Base-by-base conservation (phyloP, 1,140 invertebrate species). In the Hirudo medicinalis region DNA sequence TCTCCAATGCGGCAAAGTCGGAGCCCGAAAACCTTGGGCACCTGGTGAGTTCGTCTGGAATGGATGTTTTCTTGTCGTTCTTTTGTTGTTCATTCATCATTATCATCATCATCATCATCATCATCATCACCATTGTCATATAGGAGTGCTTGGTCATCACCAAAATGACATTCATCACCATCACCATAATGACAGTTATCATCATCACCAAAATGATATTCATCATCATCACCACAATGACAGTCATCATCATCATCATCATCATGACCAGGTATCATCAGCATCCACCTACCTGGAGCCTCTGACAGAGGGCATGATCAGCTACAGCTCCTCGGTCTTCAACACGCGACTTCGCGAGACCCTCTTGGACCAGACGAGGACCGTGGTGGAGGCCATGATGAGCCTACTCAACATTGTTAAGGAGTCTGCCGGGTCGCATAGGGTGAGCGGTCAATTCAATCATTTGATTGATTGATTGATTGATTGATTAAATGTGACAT, bases 11-110 rank as follows among this genome's bases (percentile, higher is more conserved):
- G 36, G 93, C 91, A 11, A 92, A 91, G 79, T 87, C 86, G 71
- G 91, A 97, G 83, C 91, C 94, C 0, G 93, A 98, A 83, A 90
- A 92, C 77, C 86, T 98, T 40, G 94, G 93, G 0, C 91, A 96
- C 79, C 84, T 87, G 29, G 90, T 85, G 75, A 79, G 79, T 78
- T 29, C 3, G 55, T 54, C n/a, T 22, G 54, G 9, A n/a, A 54
- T 71, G n/a, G 36, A n/a, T 63, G 43, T 43, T 71, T 22, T 19
- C 2, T 60, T 71, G 36, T 72, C 71, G 0, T 49, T 49, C 1
- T 49, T 49, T 49, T 70, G 43, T 49, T 36, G 32, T 3, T 36
- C 32, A 49, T 49, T 49, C 11, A 49, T 27, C 5, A 63, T 25
- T 69, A 36, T 73, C 57, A 32, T 32, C 57, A 63, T 13, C 57